Evolutionary conservation across 2,888 invertebrate species (phyloP), one percentile per base, ranked within the genome.

Genomic region (Pteria penguin): DNA sequence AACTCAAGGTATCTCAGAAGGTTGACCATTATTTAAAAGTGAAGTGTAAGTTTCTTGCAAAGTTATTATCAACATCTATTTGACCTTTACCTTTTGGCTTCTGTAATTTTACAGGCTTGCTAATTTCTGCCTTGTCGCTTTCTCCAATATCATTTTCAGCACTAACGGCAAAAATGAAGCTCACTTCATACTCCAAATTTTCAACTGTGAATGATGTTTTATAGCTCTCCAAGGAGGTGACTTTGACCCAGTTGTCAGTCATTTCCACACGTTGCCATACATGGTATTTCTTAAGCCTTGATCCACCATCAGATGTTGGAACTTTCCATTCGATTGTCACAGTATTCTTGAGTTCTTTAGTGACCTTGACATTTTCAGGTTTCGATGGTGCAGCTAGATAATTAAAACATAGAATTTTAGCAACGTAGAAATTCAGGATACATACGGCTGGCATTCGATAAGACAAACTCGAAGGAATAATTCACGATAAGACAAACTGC

Each of bases 111-210:
- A 88, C 80, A 22, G 87, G 76, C 60, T 88, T 86, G 32, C 84
- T 78, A 2, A 86, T 86, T 63, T 81, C 83, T 31, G 78, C 81
- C 68, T 78, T 85, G 22, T 87, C 85, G 32, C 91, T 86, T 27
- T 83, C 82, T 11, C 90, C 91, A 58, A 87, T 84, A 22, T 89
- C 88, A 81, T 92, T 92, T 74, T 91, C 90, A n/a, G 92, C 92
- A 8, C 84, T 82, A 4, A 92, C 91, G 68, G 89, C 88, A 82
- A 92, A 90, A 69, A 88, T 80, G 81, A 90, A 92, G 27, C 90
- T 84, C 68, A 84, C 85, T 55, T 90, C 90, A 66, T 84, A 87
- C 27, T 88, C 81, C 60, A 89, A 82, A 55, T 86, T 83, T 54
- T 82, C 78, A 14, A 86, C 82, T 4, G 79, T 74, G 24, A 77